phyloP scores from a whole-genome alignment of 2,113 vertebrate species.

The Ameiurus melas region DNA sequence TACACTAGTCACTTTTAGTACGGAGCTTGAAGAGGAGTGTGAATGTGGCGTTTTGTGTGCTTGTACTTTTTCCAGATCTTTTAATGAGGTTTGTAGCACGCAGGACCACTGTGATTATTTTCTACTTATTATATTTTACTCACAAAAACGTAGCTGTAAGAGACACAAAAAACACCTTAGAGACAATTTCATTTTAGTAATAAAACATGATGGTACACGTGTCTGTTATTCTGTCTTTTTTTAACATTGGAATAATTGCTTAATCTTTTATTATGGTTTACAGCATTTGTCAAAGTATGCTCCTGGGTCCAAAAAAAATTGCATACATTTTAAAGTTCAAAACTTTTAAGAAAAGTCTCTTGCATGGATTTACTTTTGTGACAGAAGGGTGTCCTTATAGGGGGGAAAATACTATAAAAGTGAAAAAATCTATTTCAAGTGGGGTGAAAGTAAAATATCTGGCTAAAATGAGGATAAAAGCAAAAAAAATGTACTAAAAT shows the following conservation, averaged over 20 bases:
- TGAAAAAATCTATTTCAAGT: not conserved
- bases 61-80: slow-evolving; percentile 56
- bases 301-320: not conserved
- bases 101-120: slow-evolving; percentile 51
- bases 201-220: slow-evolving; percentile 61
- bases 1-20: slow-evolving; percentile 59
- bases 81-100: slow-evolving; percentile 58
- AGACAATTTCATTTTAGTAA: slow-evolving; percentile 68
- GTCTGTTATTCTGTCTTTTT: not conserved
- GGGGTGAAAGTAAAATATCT: not conserved
- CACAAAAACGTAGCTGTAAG: slow-evolving; percentile 48
- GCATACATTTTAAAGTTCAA: not conserved
- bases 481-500: not conserved
- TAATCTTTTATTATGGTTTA: no score
- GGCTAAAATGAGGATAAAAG: no score
- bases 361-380: not conserved
- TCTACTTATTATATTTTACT: slow-evolving; percentile 59
- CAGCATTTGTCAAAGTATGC: not conserved
- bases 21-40: slow-evolving; percentile 52
- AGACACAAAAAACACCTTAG: slow-evolving; percentile 53
- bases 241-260: not conserved
- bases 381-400: not conserved
- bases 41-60: slow-evolving; percentile 47
- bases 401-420: not conserved
- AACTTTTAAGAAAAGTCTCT: not conserved